Conservation (phyloP, 1,140 invertebrate species). For the Drosophila paulistorum region DNA sequence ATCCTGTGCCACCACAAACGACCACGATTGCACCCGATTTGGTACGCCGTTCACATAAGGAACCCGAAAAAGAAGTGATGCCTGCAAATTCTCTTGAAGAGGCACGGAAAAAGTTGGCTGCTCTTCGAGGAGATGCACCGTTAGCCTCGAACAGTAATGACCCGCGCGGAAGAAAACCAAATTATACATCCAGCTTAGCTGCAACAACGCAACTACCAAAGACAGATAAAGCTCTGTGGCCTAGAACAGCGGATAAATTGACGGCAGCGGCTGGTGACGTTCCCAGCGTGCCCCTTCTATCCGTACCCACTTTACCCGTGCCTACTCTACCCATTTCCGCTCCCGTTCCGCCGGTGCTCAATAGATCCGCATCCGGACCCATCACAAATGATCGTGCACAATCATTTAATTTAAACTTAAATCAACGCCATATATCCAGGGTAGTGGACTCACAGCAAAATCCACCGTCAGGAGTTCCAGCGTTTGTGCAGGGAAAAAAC, state of each 20-base stretch:
- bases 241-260: not conserved
- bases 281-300: not conserved
- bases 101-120: conserved; percentile 64
- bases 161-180: conserved; percentile 51
- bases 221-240: conserved; percentile 19
- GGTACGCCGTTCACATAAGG: not conserved
- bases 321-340: too few relatives aligned
- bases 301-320: too few relatives aligned
- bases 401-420: not conserved
- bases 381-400: not conserved
- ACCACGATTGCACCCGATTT: not conserved
- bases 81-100: conserved; percentile 31
- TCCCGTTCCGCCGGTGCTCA: too few relatives aligned
- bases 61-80: not conserved
- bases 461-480: not conserved
- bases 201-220: conserved; percentile 29
- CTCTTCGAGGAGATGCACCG: conserved; percentile 12
- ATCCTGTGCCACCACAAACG: not conserved
- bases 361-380: too few relatives aligned
- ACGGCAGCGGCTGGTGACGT: not conserved
- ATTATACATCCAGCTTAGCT: not conserved
- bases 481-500: not conserved
- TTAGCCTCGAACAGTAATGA: conserved; percentile 45
- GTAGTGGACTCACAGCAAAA: not conserved
- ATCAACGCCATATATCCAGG: not conserved